Base-by-base conservation (phyloP, 2,888 invertebrate species). In the Eubasilissa splendida region DNA sequence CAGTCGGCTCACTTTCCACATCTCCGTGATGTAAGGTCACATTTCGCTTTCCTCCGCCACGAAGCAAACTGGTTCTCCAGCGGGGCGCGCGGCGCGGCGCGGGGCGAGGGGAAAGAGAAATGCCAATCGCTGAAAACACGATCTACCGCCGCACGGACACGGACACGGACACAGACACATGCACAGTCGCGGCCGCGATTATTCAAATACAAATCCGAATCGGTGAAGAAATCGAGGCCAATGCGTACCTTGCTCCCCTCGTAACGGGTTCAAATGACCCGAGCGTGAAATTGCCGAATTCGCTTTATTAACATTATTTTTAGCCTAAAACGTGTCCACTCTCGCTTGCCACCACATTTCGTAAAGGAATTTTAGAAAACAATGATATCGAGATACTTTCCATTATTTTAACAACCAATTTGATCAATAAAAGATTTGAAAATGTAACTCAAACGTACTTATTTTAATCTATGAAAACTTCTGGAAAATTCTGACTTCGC, bases 161-260 rank as follows among this genome's bases (percentile, higher is more conserved):
- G n/a, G n/a, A n/a, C n/a, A n/a, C n/a, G n/a, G n/a, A n/a, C n/a
- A n/a, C 22, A 22, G 22, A 22, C 22, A 22, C 22, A 22, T 22
- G 22, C 22, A 22, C 22, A 22, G 22, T 22, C 22, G 22, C 22
- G 42, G 63, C 10, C 63, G 59, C 59, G 5, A 58, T 74, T 59
- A 74, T 74, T 74, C 59, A 59, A 74, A 59, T 31, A 71, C 71
- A 71, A 52, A 71, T 71, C 42, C 54, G 52, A 60, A n/a, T 60
- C 14, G 33, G 54, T 79, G 80, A 90, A 90, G 90, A 90, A 90
- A 90, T 90, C 90, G 90, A 90, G 90, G 85, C 86, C 85, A 86
- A 86, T 87, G 85, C 86, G 85, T 87, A 89, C 42, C 42, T 14
- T 73, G 75, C 58, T 79, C 75, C 60, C 79, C 75, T 79, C 33